phyloP scores from a whole-genome alignment of 2,113 vertebrate genomes.

The Ochotona princeps region DNA sequence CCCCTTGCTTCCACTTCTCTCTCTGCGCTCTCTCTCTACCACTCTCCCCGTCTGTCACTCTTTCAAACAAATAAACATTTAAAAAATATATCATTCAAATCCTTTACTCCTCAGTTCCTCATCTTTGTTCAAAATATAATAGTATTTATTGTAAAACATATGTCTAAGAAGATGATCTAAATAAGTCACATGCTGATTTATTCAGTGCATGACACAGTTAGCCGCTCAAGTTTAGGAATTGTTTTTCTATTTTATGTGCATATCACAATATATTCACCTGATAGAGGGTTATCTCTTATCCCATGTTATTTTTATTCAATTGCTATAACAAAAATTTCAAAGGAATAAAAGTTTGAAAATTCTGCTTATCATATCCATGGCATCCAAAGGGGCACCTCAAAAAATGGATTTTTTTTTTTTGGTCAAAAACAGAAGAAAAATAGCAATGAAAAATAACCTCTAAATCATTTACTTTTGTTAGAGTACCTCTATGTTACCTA shows the following conservation, averaged over 20 bases:
- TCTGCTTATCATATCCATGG: neutral
- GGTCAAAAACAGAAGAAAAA: neutral
- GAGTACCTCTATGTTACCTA: neutral
- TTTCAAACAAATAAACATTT: too few relatives aligned
- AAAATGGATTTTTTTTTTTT: neutral
- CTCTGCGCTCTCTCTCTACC: too few relatives aligned
- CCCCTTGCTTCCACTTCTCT: too few relatives aligned
- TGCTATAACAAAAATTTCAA: neutral
- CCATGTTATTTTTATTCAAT: conserved; percentile 3
- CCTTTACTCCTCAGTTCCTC: neutral
- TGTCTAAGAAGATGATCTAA: neutral
- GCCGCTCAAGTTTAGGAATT: neutral
- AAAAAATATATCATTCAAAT: neutral
- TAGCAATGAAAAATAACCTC: neutral
- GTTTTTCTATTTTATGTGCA: neutral
- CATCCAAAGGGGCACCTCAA: neutral
- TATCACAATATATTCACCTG: neutral
- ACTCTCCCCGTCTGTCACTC: too few relatives aligned
- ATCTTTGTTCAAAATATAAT: neutral
- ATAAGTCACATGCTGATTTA: neutral
- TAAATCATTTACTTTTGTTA: neutral
- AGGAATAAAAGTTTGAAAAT: neutral
- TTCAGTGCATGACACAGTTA: neutral
- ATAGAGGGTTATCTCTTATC: neutral
- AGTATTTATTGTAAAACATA: neutral